These are phyloP conservation scores for Galago senegalensis DNA, from an alignment of 2,797 vertebrate species.

Conservation along the genomic window DNA sequence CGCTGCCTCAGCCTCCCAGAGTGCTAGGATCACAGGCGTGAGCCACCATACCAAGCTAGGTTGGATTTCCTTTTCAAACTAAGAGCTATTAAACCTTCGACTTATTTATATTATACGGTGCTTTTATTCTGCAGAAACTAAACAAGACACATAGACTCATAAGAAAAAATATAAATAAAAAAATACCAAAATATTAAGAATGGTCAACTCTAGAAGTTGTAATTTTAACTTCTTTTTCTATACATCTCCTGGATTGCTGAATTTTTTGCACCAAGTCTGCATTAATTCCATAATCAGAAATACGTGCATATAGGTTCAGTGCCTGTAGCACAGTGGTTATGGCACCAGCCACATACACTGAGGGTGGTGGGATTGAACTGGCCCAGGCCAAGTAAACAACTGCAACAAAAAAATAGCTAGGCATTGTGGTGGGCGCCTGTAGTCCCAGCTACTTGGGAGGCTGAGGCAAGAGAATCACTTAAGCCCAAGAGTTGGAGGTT, in stretches of 20 bases:
- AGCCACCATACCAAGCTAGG: background rate
- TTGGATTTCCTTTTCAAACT: conserved; percentile 36
- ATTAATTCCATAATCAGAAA: conserved; percentile 38
- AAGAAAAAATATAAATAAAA: background rate
- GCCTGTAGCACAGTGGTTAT: too few species aligned
- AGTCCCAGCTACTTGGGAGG: too few species aligned
- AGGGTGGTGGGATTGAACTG: too few species aligned
- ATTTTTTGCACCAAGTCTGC: background rate
- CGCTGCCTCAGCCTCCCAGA: too few species aligned
- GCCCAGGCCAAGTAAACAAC: too few species aligned
- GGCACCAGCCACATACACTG: too few species aligned
- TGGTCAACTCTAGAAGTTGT: background rate
- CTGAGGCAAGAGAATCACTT: too few species aligned
- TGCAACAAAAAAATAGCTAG: too few species aligned
- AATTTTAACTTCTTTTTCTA: conserved; percentile 35
- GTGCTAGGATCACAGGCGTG: too few species aligned
- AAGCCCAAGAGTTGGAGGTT: too few species aligned
- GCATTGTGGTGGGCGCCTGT: too few species aligned
- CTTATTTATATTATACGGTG: background rate
- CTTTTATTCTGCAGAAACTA: conserved; percentile 41
- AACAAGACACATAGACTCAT: background rate
- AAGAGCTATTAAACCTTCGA: background rate
- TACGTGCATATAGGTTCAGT: background rate
- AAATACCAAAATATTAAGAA: conserved; percentile 30
- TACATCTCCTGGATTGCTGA: background rate